phyloP scores from a whole-genome alignment of 2,113 vertebrate genomes.

The Paramormyrops kingsleyae region DNA sequence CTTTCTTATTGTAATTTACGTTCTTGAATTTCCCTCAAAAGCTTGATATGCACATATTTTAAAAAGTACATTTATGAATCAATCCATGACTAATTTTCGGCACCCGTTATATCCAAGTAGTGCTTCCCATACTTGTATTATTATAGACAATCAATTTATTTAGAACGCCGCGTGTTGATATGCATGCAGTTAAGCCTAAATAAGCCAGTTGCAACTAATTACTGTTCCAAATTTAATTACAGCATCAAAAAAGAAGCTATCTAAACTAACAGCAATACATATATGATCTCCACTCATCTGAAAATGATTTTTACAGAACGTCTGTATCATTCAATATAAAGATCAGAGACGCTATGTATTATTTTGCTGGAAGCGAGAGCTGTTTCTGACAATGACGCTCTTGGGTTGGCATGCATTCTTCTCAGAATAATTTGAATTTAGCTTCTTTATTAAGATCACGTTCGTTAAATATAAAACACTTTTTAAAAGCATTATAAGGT shows the following conservation, averaged over 20 bases:
- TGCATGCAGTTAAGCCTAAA: background rate
- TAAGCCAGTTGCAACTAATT: background rate
- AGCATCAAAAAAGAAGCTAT: background rate
- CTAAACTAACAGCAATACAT: background rate
- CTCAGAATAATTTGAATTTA: background rate
- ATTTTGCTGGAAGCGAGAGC: background rate
- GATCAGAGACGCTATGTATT: background rate
- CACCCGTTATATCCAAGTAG: background rate
- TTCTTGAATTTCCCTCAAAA: background rate
- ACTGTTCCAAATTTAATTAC: background rate
- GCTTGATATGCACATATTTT: background rate
- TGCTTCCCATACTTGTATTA: background rate
- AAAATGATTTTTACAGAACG: background rate
- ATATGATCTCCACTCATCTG: background rate
- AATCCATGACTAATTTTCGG: background rate
- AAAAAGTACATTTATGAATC: background rate
- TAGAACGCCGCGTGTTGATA: background rate
- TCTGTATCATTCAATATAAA: background rate
- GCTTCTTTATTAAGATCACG: background rate
- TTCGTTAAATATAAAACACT: background rate
- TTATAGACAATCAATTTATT: background rate
- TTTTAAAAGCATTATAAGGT: background rate
- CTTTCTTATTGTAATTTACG: background rate
- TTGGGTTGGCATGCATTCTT: background rate
- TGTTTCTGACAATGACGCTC: background rate